Evolutionary conservation across 2,113 vertebrate species (phyloP), one percentile per base, ranked within the genome.

Genomic region (Saiga tatarica): DNA sequence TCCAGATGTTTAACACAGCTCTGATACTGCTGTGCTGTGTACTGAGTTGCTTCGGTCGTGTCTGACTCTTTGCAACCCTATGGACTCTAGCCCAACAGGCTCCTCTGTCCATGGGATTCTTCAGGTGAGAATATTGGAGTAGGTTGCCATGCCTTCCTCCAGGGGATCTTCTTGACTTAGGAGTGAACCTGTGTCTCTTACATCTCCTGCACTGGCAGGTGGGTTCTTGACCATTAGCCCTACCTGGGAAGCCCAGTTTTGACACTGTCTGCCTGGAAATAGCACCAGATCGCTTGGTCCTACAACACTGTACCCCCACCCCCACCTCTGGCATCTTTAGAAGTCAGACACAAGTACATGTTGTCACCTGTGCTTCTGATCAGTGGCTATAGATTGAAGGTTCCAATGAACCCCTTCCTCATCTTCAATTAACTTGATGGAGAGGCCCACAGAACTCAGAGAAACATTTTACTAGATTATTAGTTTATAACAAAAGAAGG

Each of bases 11-110:
- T 21, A n/a, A 82, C 47, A 53, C 10, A 23, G 50, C 6, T 53
- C 79, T 82, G 33, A 82, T 33, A 23, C 47, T 82, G 30, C 67
- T 74, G 67, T 3, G 36, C 67, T 74, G 67, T 3, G 19, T 42
- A 11, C 67, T 39, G 25, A 39, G 67, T 25, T 1, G 5, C 67
- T 74, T 39, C 1, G 0, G 36, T 25, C 2, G 0, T 74, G 36
- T 23, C 36, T 25, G 67, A 25, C 36, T 39, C n/a, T 71, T 67
- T 71, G 64, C n/a, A 21, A 21, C 17, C 17, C n/a, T 71, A 36
- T 36, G 33, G 33, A 21, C 16, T 67, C 33, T 19, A 67, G 64
- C n/a, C 64, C 0, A 1, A 21, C 17, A 21, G 17, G n/a, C 17
- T 71, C 64, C 9, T 71, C 67, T 74, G 36, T 74, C 67, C 36